Conservation (phyloP, 1,140 invertebrate species). For the Diachasma alloeum region DNA sequence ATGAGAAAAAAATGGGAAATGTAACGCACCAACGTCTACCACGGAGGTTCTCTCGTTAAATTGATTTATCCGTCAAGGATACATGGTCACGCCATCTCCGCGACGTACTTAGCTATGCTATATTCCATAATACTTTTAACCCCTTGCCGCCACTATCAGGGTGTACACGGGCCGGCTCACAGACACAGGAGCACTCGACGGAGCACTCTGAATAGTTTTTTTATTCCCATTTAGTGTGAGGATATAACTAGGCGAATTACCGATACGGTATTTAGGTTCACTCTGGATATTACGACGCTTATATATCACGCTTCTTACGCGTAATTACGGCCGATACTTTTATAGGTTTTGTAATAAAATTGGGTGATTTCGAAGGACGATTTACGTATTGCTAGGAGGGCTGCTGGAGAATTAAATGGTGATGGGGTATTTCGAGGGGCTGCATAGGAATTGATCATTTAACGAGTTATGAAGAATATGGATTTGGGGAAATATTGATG, state of each 20-base stretch:
- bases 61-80: constrained; percentile 34
- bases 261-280: constrained; percentile 31
- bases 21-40: constrained; percentile 5
- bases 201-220: constrained; percentile 20
- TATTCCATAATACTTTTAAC: constrained; percentile 13
- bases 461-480: not conserved
- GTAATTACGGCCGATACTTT: constrained; percentile 33
- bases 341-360: constrained; percentile 32
- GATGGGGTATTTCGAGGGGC: not conserved
- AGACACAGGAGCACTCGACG: not conserved
- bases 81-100: constrained; percentile 31
- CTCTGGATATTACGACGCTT: constrained; percentile 23
- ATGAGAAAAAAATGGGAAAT: constrained; percentile 7
- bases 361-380: not conserved
- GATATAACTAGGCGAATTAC: not conserved
- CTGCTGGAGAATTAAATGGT: not conserved
- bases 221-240: not conserved
- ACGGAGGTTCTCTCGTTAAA: constrained; percentile 31
- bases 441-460: not conserved
- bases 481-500: not conserved
- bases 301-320: constrained; percentile 30
- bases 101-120: constrained; percentile 25
- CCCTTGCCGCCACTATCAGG: not conserved
- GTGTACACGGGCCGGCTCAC: not conserved
- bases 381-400: not conserved